phyloP scores from a whole-genome alignment of 2,888 invertebrate species.

The Thecocarcelia acutangulata region DNA sequence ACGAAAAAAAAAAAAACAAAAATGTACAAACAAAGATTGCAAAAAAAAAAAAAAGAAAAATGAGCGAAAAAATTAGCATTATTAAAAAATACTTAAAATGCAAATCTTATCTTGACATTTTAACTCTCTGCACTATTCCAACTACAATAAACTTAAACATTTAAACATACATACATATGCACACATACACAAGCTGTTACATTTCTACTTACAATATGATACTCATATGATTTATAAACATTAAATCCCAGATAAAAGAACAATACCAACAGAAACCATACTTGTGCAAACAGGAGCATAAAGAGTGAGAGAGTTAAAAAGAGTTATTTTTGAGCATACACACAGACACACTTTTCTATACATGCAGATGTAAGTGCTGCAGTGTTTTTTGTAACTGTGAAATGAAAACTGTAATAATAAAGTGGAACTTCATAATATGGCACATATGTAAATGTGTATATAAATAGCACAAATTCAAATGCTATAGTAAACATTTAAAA shows the following conservation, averaged over 20 bases:
- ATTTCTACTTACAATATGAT: slow-evolving; percentile 8
- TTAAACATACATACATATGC: not conserved
- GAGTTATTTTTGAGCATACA: no score
- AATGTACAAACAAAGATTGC: not conserved
- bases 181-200: not conserved
- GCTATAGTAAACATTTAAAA: slow-evolving; percentile 19
- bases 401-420: slow-evolving; percentile 12
- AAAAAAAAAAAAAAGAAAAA: slow-evolving; percentile 1
- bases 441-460: no score
- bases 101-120: slow-evolving; percentile 69
- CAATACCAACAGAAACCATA: slow-evolving; percentile 30
- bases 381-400: slow-evolving; percentile 4
- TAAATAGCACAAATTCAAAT: slow-evolving; percentile 53
- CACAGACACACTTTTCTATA: no score
- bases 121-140: slow-evolving; percentile 59
- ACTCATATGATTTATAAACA: slow-evolving; percentile 58
- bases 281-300: not conserved
- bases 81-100: slow-evolving; percentile 70
- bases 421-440: slow-evolving; percentile 46
- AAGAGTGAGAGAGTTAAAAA: slow-evolving; percentile 1
- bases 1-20: slow-evolving; percentile 8
- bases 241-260: slow-evolving; percentile 65
- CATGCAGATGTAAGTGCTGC: not conserved
- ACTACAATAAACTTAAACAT: slow-evolving; percentile 27
- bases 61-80: slow-evolving; percentile 63